Conservation (phyloP, 2,113 vertebrate species). For the Thalassoma bifasciatum region DNA sequence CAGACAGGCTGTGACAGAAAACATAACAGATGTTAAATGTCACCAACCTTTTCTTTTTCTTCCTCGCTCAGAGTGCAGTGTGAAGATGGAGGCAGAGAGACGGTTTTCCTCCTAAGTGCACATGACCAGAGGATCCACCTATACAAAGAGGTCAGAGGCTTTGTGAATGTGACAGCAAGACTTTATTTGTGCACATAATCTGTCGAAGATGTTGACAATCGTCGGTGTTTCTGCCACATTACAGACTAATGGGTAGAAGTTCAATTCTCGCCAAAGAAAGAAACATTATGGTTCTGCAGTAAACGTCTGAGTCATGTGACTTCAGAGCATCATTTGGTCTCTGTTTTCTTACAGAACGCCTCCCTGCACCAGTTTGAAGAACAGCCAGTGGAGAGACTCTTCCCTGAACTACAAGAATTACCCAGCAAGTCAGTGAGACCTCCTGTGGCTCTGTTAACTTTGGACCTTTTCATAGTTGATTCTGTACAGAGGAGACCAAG, state of each 20-base stretch:
- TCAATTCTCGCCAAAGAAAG: too few relatives aligned
- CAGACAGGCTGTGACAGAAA: not conserved
- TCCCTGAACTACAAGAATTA: slow-evolving; percentile 89
- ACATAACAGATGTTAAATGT: slow-evolving; percentile 2
- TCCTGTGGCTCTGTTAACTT: not conserved
- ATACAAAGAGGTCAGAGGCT: slow-evolving; percentile 89
- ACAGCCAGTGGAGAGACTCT: slow-evolving; percentile 89
- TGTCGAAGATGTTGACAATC: too few relatives aligned
- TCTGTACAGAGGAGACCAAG: not conserved
- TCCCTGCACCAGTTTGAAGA: slow-evolving; percentile 94
- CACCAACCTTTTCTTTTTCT: not conserved
- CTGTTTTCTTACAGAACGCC: slow-evolving; percentile 82
- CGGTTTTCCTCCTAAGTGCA: slow-evolving; percentile 91
- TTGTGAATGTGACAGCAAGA: too few relatives aligned
- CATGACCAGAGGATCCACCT: slow-evolving; percentile 92
- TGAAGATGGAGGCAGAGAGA: slow-evolving; percentile 83
- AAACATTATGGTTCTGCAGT: not conserved
- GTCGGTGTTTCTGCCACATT: too few relatives aligned
- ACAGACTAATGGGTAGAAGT: too few relatives aligned
- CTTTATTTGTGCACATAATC: too few relatives aligned
- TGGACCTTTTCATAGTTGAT: not conserved
- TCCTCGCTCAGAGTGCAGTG: slow-evolving; percentile 82
- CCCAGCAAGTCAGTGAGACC: slow-evolving; percentile 87
- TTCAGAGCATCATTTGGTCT: not conserved
- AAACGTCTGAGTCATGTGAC: not conserved